Evolutionary conservation across 2,888 invertebrate genomes (phyloP), one percentile per base, ranked within the genome.

Genomic region (Phytoseiulus persimilis): DNA sequence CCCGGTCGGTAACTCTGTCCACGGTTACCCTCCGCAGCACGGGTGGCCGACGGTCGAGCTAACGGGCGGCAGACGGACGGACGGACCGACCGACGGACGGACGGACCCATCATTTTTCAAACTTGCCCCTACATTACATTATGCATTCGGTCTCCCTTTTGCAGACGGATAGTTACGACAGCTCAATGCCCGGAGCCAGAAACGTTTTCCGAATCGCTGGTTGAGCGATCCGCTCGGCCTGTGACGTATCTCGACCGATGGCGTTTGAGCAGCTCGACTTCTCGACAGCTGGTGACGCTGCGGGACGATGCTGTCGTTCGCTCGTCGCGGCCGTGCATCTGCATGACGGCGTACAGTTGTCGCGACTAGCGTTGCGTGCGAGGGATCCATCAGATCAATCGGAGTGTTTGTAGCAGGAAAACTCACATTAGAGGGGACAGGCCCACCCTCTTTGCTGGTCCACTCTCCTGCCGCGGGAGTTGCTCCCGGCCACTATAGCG

Each of bases 41-140:
- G 65, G 65, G 23, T 65, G 65, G 65, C 65, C 65, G 39, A 3
- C 9, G 39, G 39, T 3, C 39, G 9, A 39, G 39, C 39, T 39
- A 28, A 65, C 65, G 65, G 65, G 65, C 65, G 14, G 65, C 65
- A 65, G 65, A 65, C 65, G 65, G 18, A 65, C 5, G 18, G 65
- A 65, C 65, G 11, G 65, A 28, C 65, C 28, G 65, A 65, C 65
- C 1, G 65, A 65, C 65, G 18, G 84, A 28, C 45, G 18, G n/a
- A 87, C 32, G 9, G 87, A 45, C 87, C 87, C 87, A 87, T 87
- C 87, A 87, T 87, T 87, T 87, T 87, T 87, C 87, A 87, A 87
- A 87, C 87, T 87, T 87, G 87, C 87, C 87, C 87, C 87, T 87
- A 87, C 87, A 87, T 87, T 87, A 87, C 87, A 87, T 87, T 87